Evolutionary conservation across 2,797 vertebrate species (phyloP).

Genomic region (Bradypus variegatus): DNA sequence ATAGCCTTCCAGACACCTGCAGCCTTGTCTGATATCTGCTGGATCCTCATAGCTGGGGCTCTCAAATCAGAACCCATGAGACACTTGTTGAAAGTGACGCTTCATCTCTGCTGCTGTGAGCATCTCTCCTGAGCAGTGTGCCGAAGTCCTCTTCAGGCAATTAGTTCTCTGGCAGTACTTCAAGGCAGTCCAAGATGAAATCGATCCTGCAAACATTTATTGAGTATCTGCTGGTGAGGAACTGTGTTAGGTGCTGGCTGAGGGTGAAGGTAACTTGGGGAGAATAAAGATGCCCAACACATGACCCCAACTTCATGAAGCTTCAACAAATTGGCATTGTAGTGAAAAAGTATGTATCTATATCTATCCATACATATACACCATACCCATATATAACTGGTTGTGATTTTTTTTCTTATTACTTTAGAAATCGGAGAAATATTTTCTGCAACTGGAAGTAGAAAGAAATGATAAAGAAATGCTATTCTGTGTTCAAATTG

Average conservation of each 20-base stretch:
- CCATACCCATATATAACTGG: neutral
- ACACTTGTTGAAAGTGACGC: conserved; percentile 13
- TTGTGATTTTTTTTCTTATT: neutral
- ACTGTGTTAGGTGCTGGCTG: neutral
- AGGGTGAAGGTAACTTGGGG: neutral
- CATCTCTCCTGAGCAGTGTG: conserved; percentile 6
- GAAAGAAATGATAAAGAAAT: conserved; percentile 1
- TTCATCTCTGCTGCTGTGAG: neutral
- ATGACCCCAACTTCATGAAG: neutral
- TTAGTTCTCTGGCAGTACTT: conserved; percentile 29
- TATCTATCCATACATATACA: neutral
- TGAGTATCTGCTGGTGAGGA: neutral
- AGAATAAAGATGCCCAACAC: neutral
- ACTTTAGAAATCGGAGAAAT: conserved; percentile 21
- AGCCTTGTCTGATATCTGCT: neutral
- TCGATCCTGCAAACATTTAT: conserved; percentile 35
- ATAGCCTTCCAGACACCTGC: neutral
- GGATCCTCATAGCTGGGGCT: neutral
- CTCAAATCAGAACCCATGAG: neutral
- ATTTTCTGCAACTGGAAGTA: conserved; percentile 3
- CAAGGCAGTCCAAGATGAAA: conserved; percentile 21
- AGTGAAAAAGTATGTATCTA: neutral
- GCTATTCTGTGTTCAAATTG: neutral
- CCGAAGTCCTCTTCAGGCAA: conserved; percentile 31
- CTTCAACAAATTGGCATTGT: neutral